Conservation (phyloP, 2,113 vertebrate species). For the Phasianus colchicus region DNA sequence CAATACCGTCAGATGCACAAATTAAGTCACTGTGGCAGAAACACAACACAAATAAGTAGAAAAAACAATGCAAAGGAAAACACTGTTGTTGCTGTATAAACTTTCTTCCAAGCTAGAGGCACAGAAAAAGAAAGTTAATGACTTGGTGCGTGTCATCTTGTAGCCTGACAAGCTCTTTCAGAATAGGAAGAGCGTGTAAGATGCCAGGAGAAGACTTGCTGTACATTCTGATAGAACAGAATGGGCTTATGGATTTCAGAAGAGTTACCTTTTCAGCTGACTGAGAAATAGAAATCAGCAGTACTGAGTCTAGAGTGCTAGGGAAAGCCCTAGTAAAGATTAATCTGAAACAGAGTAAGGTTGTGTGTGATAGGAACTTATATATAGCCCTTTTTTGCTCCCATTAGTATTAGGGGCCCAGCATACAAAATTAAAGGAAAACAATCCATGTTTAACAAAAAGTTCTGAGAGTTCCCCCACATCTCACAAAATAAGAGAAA, state of each 20-base stretch:
- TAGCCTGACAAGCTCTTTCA: constrained; percentile 26
- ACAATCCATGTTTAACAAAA: not conserved
- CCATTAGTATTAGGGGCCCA: not conserved
- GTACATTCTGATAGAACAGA: not conserved
- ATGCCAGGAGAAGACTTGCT: not conserved
- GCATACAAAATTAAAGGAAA: not conserved
- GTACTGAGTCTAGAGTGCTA: not conserved
- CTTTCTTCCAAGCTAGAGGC: constrained; percentile 37
- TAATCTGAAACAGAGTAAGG: not conserved
- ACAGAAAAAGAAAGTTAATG: constrained; percentile 16
- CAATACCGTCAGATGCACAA: constrained; percentile 35
- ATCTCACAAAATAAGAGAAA: not conserved
- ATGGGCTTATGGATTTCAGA: not conserved
- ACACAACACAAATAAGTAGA: constrained; percentile 45
- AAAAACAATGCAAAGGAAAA: constrained; percentile 22
- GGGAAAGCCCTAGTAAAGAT: not conserved
- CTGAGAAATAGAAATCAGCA: not conserved
- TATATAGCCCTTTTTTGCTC: not conserved
- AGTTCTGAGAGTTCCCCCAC: not conserved
- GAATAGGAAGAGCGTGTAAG: not conserved
- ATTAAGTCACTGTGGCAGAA: constrained; percentile 69
- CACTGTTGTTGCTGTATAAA: constrained; percentile 30
- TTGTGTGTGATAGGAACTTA: not conserved
- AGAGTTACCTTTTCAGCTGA: not conserved
- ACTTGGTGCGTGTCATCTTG: constrained; percentile 20